Percentiles rank a stretch among this genome's conserved stretches.
phyloP scores from a whole-genome alignment of 53 echinoderm and acorn worm genomes.

The Actinopyga echinites region DNA sequence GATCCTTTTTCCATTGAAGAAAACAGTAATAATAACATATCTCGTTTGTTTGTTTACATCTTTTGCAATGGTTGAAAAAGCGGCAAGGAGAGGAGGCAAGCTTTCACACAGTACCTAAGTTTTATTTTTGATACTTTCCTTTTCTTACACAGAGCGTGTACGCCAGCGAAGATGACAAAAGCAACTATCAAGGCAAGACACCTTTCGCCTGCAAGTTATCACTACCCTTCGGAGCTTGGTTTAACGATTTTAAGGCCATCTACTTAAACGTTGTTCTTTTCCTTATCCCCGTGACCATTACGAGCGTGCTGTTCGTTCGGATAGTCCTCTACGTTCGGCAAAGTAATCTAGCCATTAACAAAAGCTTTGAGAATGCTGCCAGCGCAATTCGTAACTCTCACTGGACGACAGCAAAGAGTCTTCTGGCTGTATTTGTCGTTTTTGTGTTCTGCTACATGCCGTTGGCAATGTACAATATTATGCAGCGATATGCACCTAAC shows the following conservation, averaged over 20 bases:
- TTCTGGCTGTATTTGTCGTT: constrained; percentile 75
- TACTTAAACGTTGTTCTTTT: constrained; percentile 86
- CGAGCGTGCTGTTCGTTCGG: constrained; percentile 59
- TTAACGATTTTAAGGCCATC: constrained; percentile 73
- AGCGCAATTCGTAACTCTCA: constrained; percentile 42
- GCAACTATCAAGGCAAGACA: constrained; percentile 73
- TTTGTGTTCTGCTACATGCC: constrained; percentile 75
- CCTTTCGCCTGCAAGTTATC: constrained; percentile 79
- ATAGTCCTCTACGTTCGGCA: constrained; percentile 68
- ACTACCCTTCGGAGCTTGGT: constrained; percentile 67
- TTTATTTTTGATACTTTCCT: too few species aligned
- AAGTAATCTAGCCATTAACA: constrained; percentile 6
- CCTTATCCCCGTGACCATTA: constrained; percentile 73
- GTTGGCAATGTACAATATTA: constrained; percentile 75
- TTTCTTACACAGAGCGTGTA: constrained; percentile 63
- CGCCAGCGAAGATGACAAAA: constrained; percentile 42
- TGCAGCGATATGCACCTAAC: constrained; percentile 47
- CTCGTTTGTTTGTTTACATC: too few species aligned
- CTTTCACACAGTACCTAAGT: too few species aligned
- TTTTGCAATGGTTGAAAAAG: too few species aligned
- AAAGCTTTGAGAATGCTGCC: constrained; percentile 5
- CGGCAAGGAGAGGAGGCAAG: too few species aligned
- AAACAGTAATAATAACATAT: too few species aligned
- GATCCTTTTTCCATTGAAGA: too few species aligned
- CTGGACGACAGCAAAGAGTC: constrained; percentile 78